A percentile compares a stretch with the other conserved stretches of the same genome.
Conservation (phyloP, 2,797 vertebrate genomes). For the Enteromius fasciolatus region DNA sequence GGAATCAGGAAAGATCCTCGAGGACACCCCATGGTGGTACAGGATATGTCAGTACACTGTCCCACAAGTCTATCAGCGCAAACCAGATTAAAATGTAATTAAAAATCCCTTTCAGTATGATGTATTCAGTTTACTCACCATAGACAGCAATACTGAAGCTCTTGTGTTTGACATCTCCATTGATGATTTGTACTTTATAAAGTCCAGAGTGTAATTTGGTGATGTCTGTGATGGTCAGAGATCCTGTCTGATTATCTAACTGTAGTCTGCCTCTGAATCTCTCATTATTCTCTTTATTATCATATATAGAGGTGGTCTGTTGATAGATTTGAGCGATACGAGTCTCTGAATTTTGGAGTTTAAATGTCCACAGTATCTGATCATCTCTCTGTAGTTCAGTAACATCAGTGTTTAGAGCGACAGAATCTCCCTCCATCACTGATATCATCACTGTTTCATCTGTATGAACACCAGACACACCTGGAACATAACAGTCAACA, state of each 20-base stretch:
- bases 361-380: background rate
- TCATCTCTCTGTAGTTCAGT: background rate
- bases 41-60: too few species aligned
- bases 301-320: background rate
- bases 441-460: background rate
- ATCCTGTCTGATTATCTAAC: background rate
- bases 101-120: too few species aligned
- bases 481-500: too few species aligned
- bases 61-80: too few species aligned
- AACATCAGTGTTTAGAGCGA: background rate
- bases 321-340: background rate
- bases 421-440: constrained; percentile 7
- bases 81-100: too few species aligned
- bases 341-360: background rate
- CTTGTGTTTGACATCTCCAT: accelerated
- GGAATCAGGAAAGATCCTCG: too few species aligned
- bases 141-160: background rate
- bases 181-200: background rate
- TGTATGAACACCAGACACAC: background rate
- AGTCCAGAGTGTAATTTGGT: background rate
- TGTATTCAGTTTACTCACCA: constrained; percentile 6
- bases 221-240: constrained; percentile 25
- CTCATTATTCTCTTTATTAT: background rate
- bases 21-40: too few species aligned
- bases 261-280: background rate